A percentile compares a stretch with the other conserved stretches of the same genome.
phyloP scores from a whole-genome alignment of 2,113 vertebrate species.

The Microcebus tavaratra region DNA sequence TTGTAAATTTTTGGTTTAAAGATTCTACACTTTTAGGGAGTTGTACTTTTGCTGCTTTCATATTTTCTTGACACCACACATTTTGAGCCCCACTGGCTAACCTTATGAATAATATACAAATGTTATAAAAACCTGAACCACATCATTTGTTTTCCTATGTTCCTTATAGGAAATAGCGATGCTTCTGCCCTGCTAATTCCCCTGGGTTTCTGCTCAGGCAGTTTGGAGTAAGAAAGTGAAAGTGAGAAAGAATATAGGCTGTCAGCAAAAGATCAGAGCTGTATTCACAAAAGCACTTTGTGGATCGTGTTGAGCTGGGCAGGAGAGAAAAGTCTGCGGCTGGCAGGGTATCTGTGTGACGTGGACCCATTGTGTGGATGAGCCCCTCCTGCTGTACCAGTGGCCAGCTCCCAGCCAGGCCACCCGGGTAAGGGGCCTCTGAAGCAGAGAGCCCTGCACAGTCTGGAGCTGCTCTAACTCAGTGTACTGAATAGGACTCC shows the following conservation, averaged over 20 bases:
- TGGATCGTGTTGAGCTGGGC: neutral
- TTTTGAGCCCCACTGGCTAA: slow-evolving; percentile 44
- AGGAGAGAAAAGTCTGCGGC: neutral
- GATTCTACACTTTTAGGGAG: slow-evolving; percentile 68
- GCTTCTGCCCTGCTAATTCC: slow-evolving; percentile 45
- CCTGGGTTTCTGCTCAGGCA: slow-evolving; percentile 70
- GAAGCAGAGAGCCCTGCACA: slow-evolving; percentile 31
- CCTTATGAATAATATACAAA: slow-evolving; percentile 73
- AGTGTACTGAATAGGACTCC: slow-evolving; percentile 40
- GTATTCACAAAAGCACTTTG: slow-evolving; percentile 5
- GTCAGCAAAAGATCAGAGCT: neutral
- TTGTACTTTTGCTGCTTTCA: slow-evolving; percentile 75
- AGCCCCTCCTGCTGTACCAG: neutral
- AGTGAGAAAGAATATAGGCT: neutral
- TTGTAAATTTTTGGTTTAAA: slow-evolving; percentile 82
- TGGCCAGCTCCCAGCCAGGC: slow-evolving; percentile 47
- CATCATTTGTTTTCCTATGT: slow-evolving; percentile 54
- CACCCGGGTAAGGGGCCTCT: slow-evolving; percentile 11
- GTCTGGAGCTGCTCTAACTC: slow-evolving; percentile 56
- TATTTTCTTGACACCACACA: slow-evolving; percentile 67
- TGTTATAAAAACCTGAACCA: neutral
- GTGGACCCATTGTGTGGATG: neutral
- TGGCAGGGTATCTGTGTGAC: slow-evolving; percentile 14
- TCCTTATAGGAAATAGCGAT: slow-evolving; percentile 28
- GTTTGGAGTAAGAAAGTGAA: slow-evolving; percentile 25